Conservation (phyloP, 2,797 vertebrate species). For the Labeo calbasu region DNA sequence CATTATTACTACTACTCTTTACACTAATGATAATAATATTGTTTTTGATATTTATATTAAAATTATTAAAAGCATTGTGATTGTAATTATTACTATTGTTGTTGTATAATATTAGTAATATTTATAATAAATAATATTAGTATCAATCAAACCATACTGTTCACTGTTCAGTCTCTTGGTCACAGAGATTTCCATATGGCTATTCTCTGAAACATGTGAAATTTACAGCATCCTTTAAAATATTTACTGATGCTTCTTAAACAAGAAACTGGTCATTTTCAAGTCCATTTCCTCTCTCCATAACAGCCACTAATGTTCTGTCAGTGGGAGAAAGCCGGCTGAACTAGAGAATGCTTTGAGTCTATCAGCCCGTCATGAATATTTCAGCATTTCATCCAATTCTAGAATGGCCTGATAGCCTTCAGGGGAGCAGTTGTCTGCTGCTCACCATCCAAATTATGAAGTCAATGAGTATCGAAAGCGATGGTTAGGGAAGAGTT, state of each 20-base stretch:
- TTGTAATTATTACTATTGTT: background rate
- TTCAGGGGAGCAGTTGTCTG: constrained; percentile 38
- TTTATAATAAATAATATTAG: background rate
- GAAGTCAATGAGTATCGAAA: constrained; percentile 27
- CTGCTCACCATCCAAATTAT: constrained; percentile 25
- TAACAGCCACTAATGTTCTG: constrained; percentile 38
- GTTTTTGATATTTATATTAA: background rate
- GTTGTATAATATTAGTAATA: background rate
- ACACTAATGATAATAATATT: background rate
- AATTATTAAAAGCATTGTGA: background rate
- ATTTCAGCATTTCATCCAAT: constrained; percentile 47
- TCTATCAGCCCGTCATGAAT: constrained; percentile 51
- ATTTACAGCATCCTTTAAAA: constrained; percentile 31
- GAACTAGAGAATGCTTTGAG: constrained; percentile 32
- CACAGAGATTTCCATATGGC: constrained; percentile 1
- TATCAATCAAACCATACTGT: background rate
- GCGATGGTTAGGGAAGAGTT: background rate
- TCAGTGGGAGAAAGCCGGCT: constrained; percentile 16
- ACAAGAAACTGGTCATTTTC: constrained; percentile 27
- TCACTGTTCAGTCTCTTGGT: background rate
- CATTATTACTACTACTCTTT: background rate
- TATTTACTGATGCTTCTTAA: constrained; percentile 38
- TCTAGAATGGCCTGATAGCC: constrained; percentile 22
- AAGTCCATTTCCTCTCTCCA: constrained; percentile 30
- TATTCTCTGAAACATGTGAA: background rate